phyloP scores from a whole-genome alignment of 2,797 vertebrate species.

The Merluccius polli region DNA sequence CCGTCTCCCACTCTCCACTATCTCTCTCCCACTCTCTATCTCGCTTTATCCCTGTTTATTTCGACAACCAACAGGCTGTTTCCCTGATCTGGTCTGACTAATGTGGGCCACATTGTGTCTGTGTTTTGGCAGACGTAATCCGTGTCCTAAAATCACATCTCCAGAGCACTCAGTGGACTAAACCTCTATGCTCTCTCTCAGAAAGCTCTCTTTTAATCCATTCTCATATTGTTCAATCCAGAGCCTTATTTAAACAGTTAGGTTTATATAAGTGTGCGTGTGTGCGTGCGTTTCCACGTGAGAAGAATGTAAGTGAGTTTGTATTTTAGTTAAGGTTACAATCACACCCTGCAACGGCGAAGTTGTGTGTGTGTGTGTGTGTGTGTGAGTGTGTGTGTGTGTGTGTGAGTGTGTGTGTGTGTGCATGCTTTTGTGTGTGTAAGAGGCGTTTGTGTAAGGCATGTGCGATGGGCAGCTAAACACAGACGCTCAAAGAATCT shows the following conservation, averaged over 20 bases:
- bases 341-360: neutral
- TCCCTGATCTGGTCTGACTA: conserved; percentile 48
- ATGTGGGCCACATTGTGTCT: conserved; percentile 54
- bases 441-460: conserved; percentile 29
- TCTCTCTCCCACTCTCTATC: neutral
- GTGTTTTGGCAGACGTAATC: conserved; percentile 63
- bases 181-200: conserved; percentile 39
- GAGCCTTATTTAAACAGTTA: neutral
- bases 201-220: conserved; percentile 56
- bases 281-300: neutral
- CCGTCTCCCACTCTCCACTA: too few species aligned
- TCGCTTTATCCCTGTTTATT: conserved; percentile 11
- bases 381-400: conserved; percentile 8
- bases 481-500: conserved; percentile 72
- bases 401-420: conserved; percentile 8
- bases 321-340: neutral
- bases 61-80: conserved; percentile 11
- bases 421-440: conserved; percentile 11
- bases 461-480: conserved; percentile 63
- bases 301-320: neutral
- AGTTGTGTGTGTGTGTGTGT: conserved; percentile 11
- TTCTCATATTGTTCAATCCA: conserved; percentile 39
- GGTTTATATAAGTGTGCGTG: conserved; percentile 10
- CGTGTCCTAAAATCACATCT: conserved; percentile 52
- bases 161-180: conserved; percentile 52